phyloP scores from a whole-genome alignment of 2,888 invertebrate species.

The Eupithecia abbreviata region DNA sequence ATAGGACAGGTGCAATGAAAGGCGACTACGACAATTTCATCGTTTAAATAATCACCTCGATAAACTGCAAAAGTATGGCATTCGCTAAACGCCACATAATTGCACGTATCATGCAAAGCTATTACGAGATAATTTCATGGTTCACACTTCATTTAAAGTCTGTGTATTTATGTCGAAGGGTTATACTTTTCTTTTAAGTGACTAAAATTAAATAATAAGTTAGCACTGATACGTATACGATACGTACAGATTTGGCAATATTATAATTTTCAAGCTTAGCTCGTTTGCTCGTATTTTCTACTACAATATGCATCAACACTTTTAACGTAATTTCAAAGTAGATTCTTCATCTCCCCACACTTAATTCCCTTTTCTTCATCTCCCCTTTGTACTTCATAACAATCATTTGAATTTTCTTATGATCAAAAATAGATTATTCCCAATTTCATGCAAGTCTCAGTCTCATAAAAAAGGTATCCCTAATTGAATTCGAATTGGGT shows the following conservation, averaged over 20 bases:
- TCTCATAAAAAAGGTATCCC: conserved; percentile 8
- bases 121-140: conserved; percentile 41
- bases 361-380: not conserved
- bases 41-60: conserved; percentile 37
- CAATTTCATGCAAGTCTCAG: not conserved
- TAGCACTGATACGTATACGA: not conserved
- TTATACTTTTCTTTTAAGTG: conserved; percentile 30
- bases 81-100: conserved; percentile 42
- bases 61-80: conserved; percentile 31
- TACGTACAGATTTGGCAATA: too few species aligned
- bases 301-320: too few species aligned
- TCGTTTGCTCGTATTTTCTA: not conserved
- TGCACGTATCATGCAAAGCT: conserved; percentile 38
- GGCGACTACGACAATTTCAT: conserved; percentile 20
- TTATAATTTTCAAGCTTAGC: not conserved
- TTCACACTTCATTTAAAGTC: conserved; percentile 35
- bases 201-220: not conserved
- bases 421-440: not conserved
- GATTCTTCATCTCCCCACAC: not conserved
- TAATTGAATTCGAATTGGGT: conserved; percentile 11
- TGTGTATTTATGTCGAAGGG: conserved; percentile 28
- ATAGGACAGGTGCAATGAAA: not conserved
- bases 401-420: not conserved
- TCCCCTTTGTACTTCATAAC: not conserved
- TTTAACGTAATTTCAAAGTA: not conserved